A percentile compares a stretch with the other conserved stretches of the same genome.
phyloP scores from a whole-genome alignment of 2,797 vertebrate species.

The Tragelaphus eurycerus region DNA sequence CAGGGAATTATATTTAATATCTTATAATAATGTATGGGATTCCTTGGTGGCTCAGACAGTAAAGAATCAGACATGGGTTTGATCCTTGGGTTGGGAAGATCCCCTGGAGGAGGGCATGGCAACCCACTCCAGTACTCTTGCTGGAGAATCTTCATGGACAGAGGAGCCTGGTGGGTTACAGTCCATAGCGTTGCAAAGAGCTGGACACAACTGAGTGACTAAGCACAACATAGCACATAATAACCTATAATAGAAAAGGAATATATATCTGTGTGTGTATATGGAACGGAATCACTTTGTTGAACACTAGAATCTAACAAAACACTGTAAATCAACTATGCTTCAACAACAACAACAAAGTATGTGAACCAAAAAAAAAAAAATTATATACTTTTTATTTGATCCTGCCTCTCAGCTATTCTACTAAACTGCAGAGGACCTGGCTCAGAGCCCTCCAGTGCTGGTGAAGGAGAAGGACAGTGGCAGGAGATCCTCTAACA shows the following conservation, averaged over 20 bases:
- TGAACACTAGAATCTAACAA: neutral
- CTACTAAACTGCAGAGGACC: neutral
- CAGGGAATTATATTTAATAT: neutral
- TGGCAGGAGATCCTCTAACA: neutral
- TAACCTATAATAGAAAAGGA: neutral
- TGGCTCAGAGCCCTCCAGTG: neutral
- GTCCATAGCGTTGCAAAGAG: neutral
- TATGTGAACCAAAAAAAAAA: neutral
- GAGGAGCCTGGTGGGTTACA: neutral
- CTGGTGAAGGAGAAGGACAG: neutral
- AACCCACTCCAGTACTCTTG: neutral
- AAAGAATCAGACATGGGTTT: neutral
- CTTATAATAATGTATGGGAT: neutral
- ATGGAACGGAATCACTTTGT: neutral
- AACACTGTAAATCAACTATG: neutral
- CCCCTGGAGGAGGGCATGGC: neutral
- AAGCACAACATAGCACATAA: neutral
- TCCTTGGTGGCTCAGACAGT: neutral
- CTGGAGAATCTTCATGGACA: neutral
- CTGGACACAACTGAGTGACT: neutral
- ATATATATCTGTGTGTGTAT: neutral
- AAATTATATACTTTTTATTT: neutral
- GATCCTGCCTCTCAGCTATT: neutral
- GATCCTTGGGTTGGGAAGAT: neutral
- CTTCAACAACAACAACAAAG: neutral